phyloP scores from a whole-genome alignment of 2,797 vertebrate species.

The Eulemur albifrons region DNA sequence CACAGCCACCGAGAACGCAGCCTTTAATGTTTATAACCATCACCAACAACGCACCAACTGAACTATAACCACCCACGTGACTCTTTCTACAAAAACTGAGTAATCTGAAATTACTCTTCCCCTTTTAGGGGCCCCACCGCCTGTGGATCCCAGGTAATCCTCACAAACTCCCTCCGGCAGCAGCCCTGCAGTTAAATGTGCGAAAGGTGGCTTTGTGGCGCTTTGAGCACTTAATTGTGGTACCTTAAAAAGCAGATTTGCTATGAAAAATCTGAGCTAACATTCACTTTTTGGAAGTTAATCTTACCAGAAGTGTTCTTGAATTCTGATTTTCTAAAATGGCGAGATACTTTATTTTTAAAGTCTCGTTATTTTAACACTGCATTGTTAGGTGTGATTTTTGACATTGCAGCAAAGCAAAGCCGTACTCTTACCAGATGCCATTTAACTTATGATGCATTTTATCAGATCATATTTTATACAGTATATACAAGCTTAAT shows the following conservation, averaged over 20 bases:
- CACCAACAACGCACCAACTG: neutral
- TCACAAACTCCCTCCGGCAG: neutral
- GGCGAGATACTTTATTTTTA: constrained; percentile 73
- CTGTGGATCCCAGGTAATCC: too few relatives aligned
- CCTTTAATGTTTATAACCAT: neutral
- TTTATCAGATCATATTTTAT: constrained; percentile 62
- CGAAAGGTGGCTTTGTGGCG: neutral
- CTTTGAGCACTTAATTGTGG: neutral
- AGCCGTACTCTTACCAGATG: constrained; percentile 72
- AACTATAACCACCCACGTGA: accelerated
- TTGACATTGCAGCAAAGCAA: constrained; percentile 48
- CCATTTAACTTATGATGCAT: constrained; percentile 50
- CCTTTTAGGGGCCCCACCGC: neutral
- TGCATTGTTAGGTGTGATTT: constrained; percentile 68
- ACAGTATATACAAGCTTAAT: constrained; percentile 46
- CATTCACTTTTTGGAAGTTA: constrained; percentile 40
- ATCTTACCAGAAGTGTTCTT: constrained; percentile 53
- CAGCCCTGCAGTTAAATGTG: neutral
- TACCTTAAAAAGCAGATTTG: neutral
- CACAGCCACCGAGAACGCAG: neutral
- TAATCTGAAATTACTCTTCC: neutral
- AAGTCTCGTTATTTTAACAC: constrained; percentile 67
- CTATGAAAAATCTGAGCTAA: neutral
- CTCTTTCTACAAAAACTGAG: neutral
- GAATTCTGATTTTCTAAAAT: constrained; percentile 58